These are phyloP conservation scores for Pipistrellus nathusii DNA, from an alignment of 2,797 vertebrate genomes.

Conservation along the genomic window DNA sequence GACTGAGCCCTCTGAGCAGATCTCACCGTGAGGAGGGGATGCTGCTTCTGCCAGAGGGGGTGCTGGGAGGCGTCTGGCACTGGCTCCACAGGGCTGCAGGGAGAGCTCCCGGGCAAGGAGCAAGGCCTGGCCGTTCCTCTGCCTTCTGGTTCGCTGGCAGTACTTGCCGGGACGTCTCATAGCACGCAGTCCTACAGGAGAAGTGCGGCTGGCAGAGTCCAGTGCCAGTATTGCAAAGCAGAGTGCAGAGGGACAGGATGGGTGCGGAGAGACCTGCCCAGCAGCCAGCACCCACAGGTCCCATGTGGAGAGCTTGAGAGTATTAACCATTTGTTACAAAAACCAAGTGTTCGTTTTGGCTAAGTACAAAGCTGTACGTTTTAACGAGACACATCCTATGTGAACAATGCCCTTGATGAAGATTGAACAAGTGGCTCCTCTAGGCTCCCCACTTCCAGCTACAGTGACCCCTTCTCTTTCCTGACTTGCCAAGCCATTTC, in stretches of 20 bases:
- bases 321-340: background rate
- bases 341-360: background rate
- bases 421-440: background rate
- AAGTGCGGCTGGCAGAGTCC: background rate
- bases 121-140: background rate
- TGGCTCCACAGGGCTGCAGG: background rate
- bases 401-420: background rate
- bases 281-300: background rate
- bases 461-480: background rate
- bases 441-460: background rate
- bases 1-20: background rate
- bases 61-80: background rate
- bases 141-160: background rate
- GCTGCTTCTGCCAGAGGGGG: background rate
- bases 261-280: background rate
- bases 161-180: background rate
- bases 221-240: background rate
- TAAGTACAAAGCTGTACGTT: background rate
- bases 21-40: background rate
- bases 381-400: background rate
- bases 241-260: background rate
- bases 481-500: background rate
- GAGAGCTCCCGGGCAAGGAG: background rate
- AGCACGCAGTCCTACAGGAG: background rate
- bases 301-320: background rate